Percentiles rank a stretch among this genome's conserved stretches.
Evolutionary conservation across 2,888 invertebrate genomes (phyloP).

Genomic region (Oligia strigilis): DNA sequence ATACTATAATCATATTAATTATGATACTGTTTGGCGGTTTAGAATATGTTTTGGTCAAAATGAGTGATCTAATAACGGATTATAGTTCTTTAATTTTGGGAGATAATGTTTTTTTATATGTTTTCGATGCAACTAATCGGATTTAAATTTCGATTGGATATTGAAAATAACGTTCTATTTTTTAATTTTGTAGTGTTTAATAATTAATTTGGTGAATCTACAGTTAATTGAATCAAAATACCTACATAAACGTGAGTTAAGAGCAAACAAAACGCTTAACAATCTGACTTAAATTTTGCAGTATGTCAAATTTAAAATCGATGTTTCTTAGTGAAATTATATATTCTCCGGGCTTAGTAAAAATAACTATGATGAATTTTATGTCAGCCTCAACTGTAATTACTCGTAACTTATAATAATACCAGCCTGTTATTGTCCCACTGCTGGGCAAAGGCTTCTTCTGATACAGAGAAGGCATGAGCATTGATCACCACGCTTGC

Average conservation of each 20-base stretch:
- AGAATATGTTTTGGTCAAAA: slow-evolving; percentile 41
- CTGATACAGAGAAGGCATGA: no score
- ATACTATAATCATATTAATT: slow-evolving; percentile 54
- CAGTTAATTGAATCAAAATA: background rate
- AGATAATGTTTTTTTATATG: slow-evolving; percentile 17
- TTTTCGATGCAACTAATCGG: slow-evolving; percentile 26
- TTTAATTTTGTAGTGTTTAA: slow-evolving; percentile 13
- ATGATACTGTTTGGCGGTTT: slow-evolving; percentile 38
- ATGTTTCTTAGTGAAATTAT: background rate
- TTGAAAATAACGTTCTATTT: slow-evolving; percentile 17
- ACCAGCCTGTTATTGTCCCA: no score
- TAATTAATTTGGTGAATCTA: slow-evolving; percentile 7
- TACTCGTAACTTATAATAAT: no score
- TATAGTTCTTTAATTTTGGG: slow-evolving; percentile 32
- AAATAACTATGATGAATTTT: background rate
- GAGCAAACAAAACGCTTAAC: background rate
- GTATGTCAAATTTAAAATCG: background rate
- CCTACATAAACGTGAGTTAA: background rate
- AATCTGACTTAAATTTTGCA: background rate
- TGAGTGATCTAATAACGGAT: slow-evolving; percentile 44
- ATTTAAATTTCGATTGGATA: slow-evolving; percentile 18
- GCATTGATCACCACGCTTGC: no score
- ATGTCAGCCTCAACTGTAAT: background rate
- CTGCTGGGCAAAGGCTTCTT: no score
- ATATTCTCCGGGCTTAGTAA: background rate